These are phyloP conservation scores for Ceyx margarethae DNA, from an alignment of 2,113 vertebrate species.

Conservation along the genomic window DNA sequence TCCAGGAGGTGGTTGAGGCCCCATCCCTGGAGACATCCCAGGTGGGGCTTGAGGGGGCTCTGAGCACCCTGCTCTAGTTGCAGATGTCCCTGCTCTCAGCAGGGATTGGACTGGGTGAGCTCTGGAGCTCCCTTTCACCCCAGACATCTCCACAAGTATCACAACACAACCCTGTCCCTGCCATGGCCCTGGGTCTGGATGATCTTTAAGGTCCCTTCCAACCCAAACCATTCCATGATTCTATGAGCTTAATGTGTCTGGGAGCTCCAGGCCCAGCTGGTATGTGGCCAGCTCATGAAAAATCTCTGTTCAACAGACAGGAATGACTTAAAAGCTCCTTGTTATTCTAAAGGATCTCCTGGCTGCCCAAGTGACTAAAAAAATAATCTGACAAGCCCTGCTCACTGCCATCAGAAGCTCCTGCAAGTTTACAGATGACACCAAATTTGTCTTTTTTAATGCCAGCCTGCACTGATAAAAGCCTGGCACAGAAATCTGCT, in stretches of 20 bases:
- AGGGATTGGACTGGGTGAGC: too few relatives aligned
- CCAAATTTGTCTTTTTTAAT: neutral
- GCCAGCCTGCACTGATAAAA: neutral
- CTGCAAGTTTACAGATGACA: neutral
- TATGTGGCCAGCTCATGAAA: neutral
- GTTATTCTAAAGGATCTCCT: neutral
- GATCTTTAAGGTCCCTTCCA: neutral
- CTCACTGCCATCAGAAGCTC: neutral
- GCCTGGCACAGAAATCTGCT: neutral
- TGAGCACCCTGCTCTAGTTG: too few relatives aligned
- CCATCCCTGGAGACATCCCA: too few relatives aligned
- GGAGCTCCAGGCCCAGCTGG: neutral
- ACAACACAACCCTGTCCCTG: neutral
- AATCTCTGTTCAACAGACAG: neutral
- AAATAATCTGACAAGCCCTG: neutral
- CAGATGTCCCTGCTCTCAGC: too few relatives aligned
- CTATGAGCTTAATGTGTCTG: neutral
- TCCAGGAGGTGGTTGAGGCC: too few relatives aligned
- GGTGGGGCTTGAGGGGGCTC: too few relatives aligned
- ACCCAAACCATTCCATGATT: neutral
- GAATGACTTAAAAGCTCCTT: neutral
- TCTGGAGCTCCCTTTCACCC: too few relatives aligned
- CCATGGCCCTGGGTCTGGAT: neutral
- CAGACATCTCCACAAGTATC: neutral
- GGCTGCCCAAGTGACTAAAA: neutral